phyloP scores from a whole-genome alignment of 2,113 vertebrate genomes.

The Dicerorhinus sumatrensis region DNA sequence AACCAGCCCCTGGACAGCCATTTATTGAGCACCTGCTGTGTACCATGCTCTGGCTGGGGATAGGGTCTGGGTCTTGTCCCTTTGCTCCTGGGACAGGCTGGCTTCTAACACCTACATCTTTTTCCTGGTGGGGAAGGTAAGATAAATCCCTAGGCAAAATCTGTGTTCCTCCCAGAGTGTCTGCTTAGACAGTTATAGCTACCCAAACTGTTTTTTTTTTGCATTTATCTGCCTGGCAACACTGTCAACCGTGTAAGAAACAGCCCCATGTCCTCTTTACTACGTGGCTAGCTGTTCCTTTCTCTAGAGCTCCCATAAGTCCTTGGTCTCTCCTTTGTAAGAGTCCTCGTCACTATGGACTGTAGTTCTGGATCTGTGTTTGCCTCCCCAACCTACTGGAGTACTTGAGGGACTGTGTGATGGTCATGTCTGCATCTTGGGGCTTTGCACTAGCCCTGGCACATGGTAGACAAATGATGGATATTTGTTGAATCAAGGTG shows the following conservation, averaged over 20 bases:
- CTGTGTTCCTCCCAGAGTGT: neutral
- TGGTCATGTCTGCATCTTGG: neutral
- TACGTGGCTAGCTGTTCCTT: neutral
- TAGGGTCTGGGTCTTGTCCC: neutral
- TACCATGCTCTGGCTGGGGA: neutral
- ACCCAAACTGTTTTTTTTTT: neutral
- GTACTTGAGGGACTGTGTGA: neutral
- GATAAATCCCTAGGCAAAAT: neutral
- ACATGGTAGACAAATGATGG: neutral
- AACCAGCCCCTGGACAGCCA: neutral
- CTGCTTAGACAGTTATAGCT: neutral
- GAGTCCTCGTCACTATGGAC: neutral
- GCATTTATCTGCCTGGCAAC: neutral
- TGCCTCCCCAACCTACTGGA: neutral
- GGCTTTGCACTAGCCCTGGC: neutral
- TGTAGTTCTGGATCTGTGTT: neutral
- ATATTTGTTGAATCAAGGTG: neutral
- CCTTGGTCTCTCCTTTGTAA: neutral
- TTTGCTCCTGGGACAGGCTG: neutral
- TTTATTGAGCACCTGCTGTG: constrained; percentile 24
- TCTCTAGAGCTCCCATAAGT: neutral
- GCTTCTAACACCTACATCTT: neutral
- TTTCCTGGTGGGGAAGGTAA: neutral
- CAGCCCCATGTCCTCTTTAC: neutral
- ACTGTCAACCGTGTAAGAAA: neutral